Conservation (phyloP, 1,140 invertebrate species). For the Nilaparvata lugens region DNA sequence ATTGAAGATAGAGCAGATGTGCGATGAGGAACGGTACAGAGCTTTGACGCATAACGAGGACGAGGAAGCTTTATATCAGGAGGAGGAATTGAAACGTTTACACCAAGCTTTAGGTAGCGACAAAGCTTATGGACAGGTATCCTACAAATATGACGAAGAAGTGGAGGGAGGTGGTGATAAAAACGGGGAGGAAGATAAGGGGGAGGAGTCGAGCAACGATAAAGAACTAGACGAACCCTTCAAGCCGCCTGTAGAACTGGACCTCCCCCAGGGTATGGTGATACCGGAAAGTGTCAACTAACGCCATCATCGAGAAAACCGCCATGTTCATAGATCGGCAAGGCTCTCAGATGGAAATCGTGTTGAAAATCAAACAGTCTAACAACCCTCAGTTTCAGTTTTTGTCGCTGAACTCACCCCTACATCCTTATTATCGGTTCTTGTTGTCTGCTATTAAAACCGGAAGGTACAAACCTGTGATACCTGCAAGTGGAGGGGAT, state of each 20-base stretch:
- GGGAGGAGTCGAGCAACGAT: conserved; percentile 29
- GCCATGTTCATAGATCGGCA: conserved; percentile 88
- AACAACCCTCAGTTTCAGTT: conserved; percentile 92
- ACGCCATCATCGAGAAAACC: conserved; percentile 94
- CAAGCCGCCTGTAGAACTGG: conserved; percentile 54
- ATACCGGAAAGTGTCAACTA: conserved; percentile 86
- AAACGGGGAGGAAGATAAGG: conserved; percentile 18
- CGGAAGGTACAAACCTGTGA: conserved; percentile 51
- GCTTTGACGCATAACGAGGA: conserved; percentile 79
- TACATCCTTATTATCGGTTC: conserved; percentile 88
- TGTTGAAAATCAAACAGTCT: conserved; percentile 93
- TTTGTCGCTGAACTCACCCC: conserved; percentile 69
- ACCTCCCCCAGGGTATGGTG: conserved; percentile 59
- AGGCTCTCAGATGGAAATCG: conserved; percentile 95
- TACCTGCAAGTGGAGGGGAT: conserved; percentile 6
- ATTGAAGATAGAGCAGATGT: conserved; percentile 70
- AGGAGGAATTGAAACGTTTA: conserved; percentile 83
- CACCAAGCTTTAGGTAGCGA: conserved; percentile 60
- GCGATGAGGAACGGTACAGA: conserved; percentile 83
- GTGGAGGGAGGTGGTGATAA: conserved; percentile 12
- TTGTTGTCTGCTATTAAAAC: conserved; percentile 71
- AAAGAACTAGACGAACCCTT: conserved; percentile 60
- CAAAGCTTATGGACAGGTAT: conserved; percentile 65
- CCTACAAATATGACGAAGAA: conserved; percentile 59
- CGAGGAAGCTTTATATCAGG: conserved; percentile 77